Base-by-base conservation (phyloP, 1,140 invertebrate species). In the Caenorhabditis latens region DNA sequence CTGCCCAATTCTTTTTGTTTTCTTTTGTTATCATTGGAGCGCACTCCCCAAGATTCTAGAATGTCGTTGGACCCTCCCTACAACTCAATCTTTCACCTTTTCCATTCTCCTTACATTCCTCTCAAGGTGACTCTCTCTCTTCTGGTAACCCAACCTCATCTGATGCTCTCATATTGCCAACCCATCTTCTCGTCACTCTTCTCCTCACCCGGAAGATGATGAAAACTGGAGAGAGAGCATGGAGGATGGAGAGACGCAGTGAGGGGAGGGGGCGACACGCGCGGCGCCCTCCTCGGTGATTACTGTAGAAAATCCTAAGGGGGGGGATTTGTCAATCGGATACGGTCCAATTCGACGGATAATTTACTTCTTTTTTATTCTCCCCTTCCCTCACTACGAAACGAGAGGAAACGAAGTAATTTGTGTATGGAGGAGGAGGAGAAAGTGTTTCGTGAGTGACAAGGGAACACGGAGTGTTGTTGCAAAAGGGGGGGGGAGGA, bases 171-270 rank as follows among this genome's bases (percentile, higher is more conserved):
- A 48, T 50, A 50, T 79, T 50, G 71, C 71, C 71, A 16, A 50
- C 71, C 71, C 71, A 79, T 79, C 71, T 79, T 79, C 71, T 79
- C 71, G 71, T 79, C 71, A 79, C 71, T 79, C n/a, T 24, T 46
- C 21, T 13, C 16, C 40, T 65, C 63, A 21, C 24, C 43, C 42
- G 19, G 5, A 46, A 65, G 24, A 65, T 65, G 63, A 14, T 8
- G 19, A 32, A 16, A 46, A 19, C 46, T 13, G 42, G 19, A 79
- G 71, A 79, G 71, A 79, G 6, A n/a, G 19, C 8, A 24, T 0
- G n/a, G 4, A 19, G 11, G 5, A 13, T 4, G 7, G 65, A 48
- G 6, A 46, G 67, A 58, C 16, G 24, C 32, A 67, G 63, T 42
- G 63, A 14, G 21, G 40, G 13, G 21, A 40, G 42, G 11, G 67